Evolutionary conservation across 2,888 invertebrate genomes (phyloP).

Genomic region (Heteropelma amictum): DNA sequence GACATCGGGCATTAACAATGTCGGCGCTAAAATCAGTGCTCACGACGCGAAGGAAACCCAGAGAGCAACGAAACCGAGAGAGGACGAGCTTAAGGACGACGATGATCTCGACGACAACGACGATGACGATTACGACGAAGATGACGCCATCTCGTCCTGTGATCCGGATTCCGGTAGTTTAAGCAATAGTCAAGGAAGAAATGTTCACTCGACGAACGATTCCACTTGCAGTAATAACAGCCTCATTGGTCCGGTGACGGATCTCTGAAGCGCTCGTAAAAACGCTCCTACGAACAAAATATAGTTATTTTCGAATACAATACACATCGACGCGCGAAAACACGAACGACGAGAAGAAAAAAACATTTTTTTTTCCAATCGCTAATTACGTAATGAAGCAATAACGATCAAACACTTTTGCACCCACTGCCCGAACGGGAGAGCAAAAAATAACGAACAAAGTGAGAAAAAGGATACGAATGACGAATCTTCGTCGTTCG

Average conservation of each 20-base stretch:
- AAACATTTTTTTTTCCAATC: no score
- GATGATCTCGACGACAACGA: not conserved
- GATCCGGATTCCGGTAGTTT: slow-evolving; percentile 45
- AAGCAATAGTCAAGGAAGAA: slow-evolving; percentile 21
- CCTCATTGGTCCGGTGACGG: slow-evolving; percentile 70
- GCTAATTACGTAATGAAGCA: slow-evolving; percentile 11
- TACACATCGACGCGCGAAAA: not conserved
- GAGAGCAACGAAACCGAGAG: slow-evolving; percentile 15
- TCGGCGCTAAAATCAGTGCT: slow-evolving; percentile 34
- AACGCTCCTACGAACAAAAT: not conserved
- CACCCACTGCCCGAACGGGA: not conserved
- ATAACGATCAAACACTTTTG: slow-evolving; percentile 14
- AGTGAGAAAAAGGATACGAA: not conserved
- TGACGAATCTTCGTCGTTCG: not conserved
- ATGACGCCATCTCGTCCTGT: slow-evolving; percentile 44
- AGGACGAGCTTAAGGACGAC: slow-evolving; percentile 23
- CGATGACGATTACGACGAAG: slow-evolving; percentile 41
- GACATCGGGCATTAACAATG: slow-evolving; percentile 46
- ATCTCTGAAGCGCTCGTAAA: slow-evolving; percentile 61
- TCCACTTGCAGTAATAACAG: slow-evolving; percentile 55
- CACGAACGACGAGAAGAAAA: no score
- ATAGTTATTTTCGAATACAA: not conserved
- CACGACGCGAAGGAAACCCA: slow-evolving; percentile 41
- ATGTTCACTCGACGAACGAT: slow-evolving; percentile 30
- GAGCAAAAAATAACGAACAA: not conserved